These are phyloP conservation scores for Dasysyrphus albostriatus DNA, from an alignment of 2,888 invertebrate genomes.

Conservation along the genomic window DNA sequence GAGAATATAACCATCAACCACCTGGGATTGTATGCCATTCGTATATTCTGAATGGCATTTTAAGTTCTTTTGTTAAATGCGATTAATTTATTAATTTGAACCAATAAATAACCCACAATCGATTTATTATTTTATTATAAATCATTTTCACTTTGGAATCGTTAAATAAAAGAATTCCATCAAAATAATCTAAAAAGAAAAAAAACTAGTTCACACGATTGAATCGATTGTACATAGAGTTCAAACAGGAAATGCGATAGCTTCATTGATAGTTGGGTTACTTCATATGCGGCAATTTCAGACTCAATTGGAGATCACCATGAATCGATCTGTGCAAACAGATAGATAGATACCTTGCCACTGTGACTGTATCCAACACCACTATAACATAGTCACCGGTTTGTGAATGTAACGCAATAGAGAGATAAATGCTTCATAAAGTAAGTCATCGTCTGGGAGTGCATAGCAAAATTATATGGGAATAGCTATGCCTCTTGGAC, in stretches of 20 bases:
- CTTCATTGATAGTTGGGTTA: constrained; percentile 55
- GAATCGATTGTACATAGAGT: constrained; percentile 12
- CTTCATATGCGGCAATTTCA: constrained; percentile 63
- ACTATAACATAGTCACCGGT: constrained; percentile 31
- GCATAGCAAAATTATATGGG: constrained; percentile 59
- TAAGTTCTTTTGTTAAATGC: constrained; percentile 48
- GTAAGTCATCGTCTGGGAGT: constrained; percentile 59
- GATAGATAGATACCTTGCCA: constrained; percentile 9
- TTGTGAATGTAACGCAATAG: constrained; percentile 37
- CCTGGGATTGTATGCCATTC: constrained; percentile 40
- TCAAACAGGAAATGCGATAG: constrained; percentile 66
- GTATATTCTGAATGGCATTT: constrained; percentile 52
- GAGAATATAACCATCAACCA: constrained; percentile 5
- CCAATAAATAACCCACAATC: constrained; percentile 50
- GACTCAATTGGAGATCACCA: constrained; percentile 62
- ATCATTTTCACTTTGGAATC: constrained; percentile 51
- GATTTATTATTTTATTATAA: constrained; percentile 52
- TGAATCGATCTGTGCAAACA: constrained; percentile 30
- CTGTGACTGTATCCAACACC: not conserved
- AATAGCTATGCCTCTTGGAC: constrained; percentile 66
- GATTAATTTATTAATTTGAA: constrained; percentile 55
- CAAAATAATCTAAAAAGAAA: not conserved
- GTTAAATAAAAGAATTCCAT: constrained; percentile 3
- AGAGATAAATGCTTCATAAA: constrained; percentile 10
- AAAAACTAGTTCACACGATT: constrained; percentile 52